A percentile compares a stretch with the other conserved stretches of the same genome.
phyloP scores from a whole-genome alignment of 1,140 invertebrate genomes.

The fruit fly (Drosophila melanogaster) region Release_6_plus_ISO1_MT NT_033779.5:19326501-19327000 shows the following conservation, averaged over 20 bases:
- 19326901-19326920: not conserved
- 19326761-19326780: slow-evolving; percentile 38
- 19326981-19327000: slow-evolving; percentile 33
- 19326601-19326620: too few species aligned
- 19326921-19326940: slow-evolving; percentile 56
- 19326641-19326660: too few species aligned
- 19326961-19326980: slow-evolving; percentile 59
- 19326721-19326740: slow-evolving; percentile 55
- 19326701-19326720: slow-evolving; percentile 62
- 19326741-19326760: slow-evolving; percentile 49
- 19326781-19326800: slow-evolving; percentile 1
- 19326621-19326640: too few species aligned
- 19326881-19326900: slow-evolving; percentile 20
- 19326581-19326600: too few species aligned
- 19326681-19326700: slow-evolving; percentile 45
- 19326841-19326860: slow-evolving; percentile 48
- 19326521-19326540: too few species aligned
- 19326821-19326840: slow-evolving; percentile 30
- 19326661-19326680: not conserved
- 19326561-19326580: too few species aligned
- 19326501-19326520: too few species aligned
- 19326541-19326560: too few species aligned
- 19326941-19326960: slow-evolving; percentile 69
- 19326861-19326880: slow-evolving; percentile 29
- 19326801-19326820: slow-evolving; percentile 12